These are phyloP conservation scores for Drosophila histrio DNA, from an alignment of 2,888 invertebrate genomes.

Conservation along the genomic window DNA sequence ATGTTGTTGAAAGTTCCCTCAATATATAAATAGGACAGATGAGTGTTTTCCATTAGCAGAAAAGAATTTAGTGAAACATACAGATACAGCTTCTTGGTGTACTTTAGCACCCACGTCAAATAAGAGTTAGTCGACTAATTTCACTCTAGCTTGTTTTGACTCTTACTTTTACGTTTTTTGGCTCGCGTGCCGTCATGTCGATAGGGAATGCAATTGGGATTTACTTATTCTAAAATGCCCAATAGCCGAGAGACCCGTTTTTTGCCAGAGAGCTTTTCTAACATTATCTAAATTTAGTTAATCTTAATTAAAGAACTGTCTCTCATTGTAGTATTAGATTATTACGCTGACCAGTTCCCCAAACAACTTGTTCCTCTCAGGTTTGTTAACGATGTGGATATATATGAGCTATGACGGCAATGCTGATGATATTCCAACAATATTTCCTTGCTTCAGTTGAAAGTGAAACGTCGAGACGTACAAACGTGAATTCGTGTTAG, in stretches of 20 bases:
- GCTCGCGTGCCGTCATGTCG: background rate
- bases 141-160: background rate
- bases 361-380: slow-evolving; percentile 47
- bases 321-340: slow-evolving; percentile 66
- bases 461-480: slow-evolving; percentile 39
- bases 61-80: too few relatives aligned
- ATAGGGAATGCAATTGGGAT: background rate
- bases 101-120: too few relatives aligned
- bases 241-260: background rate
- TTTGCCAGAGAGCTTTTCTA: background rate
- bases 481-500: slow-evolving; percentile 35
- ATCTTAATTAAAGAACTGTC: slow-evolving; percentile 75
- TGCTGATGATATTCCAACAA: slow-evolving; percentile 15
- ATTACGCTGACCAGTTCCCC: slow-evolving; percentile 47
- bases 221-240: slow-evolving; percentile 30
- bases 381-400: slow-evolving; percentile 53
- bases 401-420: slow-evolving; percentile 11
- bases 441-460: slow-evolving; percentile 54
- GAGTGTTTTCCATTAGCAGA: too few relatives aligned
- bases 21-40: too few relatives aligned
- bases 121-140: too few relatives aligned
- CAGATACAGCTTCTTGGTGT: too few relatives aligned
- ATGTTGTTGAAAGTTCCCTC: too few relatives aligned
- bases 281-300: slow-evolving; percentile 36
- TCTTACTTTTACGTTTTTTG: background rate